Base-by-base conservation (phyloP, 2,888 invertebrate species). In the Orchesella flavescens region DNA sequence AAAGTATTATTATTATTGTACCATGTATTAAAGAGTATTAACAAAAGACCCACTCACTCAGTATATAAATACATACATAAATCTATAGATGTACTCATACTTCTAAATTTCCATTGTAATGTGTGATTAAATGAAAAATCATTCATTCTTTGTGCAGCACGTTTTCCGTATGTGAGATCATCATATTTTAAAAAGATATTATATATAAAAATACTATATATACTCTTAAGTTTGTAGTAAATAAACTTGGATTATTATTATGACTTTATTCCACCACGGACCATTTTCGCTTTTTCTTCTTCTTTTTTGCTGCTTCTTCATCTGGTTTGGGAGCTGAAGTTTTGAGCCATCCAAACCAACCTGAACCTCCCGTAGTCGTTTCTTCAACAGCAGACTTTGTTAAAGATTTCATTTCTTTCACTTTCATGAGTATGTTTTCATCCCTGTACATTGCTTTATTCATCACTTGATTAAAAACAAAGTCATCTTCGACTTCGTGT, bases 381-480 rank as follows among this genome's bases (percentile, higher is more conserved):
- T n/a, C 57, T 17, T 10, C 57, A 57, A 63, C 24, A 12, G 66
- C 17, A 23, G 61, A 44, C 66, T 66, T 77, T n/a, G n/a, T n/a
- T n/a, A n/a, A n/a, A 23, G 34, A 53, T 53, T 65, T 53, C 49
- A 12, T 65, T 24, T 63, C 65, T 61, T 61, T 73, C 21, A 77
- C 57, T 2, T 57, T 49, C 4, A 1, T 10, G 0, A 77, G 0
- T 0, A 77, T 53, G 17, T 78, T 78, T 19, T 78, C 78, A 7
- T 78, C 61, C 0, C 46, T 59, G 17, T 49, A 78, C 55, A 76
- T 76, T 10, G 65, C 57, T 3, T 61, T 44, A 46, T 66, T 80
- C n/a, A 19, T 43, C 2, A 80, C 43, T 34, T 68, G 80, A 19
- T 66, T 80, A 49, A 80, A 80, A 13, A 80, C 80, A 53, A 66